Base-by-base conservation (phyloP, 2,888 invertebrate species). In the Lymantria dispar region DNA sequence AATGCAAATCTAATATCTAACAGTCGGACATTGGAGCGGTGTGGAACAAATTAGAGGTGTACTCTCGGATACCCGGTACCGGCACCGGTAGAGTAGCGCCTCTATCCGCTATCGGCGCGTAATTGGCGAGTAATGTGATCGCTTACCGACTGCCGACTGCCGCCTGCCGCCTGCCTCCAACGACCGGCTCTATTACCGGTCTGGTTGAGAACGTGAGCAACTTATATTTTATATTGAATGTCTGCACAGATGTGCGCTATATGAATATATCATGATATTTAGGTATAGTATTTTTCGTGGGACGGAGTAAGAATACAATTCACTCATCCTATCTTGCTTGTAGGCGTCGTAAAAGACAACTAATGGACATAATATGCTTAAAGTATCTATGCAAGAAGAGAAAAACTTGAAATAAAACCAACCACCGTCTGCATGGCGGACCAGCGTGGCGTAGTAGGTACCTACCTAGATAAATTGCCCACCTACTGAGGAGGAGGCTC, bases 41-140 rank as follows among this genome's bases (percentile, higher is more conserved):
- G 43, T 11, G 29, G 13, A 37, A 52, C 48, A 47, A 57, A 56
- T 56, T 49, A 60, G 60, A 60, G 67, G 47, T 53, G 58, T 58
- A 56, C 56, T 50, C 10, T 14, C 40, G 40, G 42, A 31, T 31
- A n/a, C 41, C 22, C 3, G 5, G 22, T 5, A 22, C 22, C 5
- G 37, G 50, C 15, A 41, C 49, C 56, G 52, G 52, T 43, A 49
- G 57, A 59, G 56, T 47, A 47, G 55, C 58, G 61, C 47, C 47
- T 3, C 54, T 67, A 66, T 68, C 68, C 62, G 61, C 45, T 62
- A 59, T 66, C 57, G 64, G 52, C 56, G 57, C 41, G 64, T 73
- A 74, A 73, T 73, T 73, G 73, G 59, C 72, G 70, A 56, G 73
- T 64, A 74, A 74, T 60, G 60, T 61, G 72, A 74, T 74, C 71